Conservation (phyloP, 2,888 invertebrate genomes). For the Pseudolycoriella hygida region DNA sequence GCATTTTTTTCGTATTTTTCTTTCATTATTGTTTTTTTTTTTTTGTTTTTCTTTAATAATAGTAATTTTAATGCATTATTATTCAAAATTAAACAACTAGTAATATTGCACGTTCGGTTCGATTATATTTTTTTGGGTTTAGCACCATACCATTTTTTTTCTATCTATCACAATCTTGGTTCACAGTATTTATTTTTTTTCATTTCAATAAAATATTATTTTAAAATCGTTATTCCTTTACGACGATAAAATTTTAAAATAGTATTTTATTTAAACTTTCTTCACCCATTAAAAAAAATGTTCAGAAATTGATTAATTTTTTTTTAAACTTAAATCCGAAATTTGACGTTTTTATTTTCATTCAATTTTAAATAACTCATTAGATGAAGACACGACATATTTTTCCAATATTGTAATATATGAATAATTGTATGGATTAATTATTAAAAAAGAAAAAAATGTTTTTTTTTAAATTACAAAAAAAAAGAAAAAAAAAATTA, state of each 20-base stretch:
- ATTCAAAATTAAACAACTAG: constrained; percentile 24
- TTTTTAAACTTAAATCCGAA: too few relatives aligned
- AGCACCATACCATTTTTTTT: constrained; percentile 15
- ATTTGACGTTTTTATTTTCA: too few relatives aligned
- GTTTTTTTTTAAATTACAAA: background rate
- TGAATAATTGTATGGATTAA: background rate
- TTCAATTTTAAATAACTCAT: too few relatives aligned
- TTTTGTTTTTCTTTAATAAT: background rate
- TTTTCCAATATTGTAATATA: too few relatives aligned
- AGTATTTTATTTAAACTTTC: background rate
- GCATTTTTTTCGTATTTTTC: background rate
- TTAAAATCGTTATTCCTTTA: background rate
- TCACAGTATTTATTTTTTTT: constrained; percentile 6
- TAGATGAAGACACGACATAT: too few relatives aligned
- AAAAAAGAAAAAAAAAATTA: background rate
- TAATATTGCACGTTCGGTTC: constrained; percentile 31
- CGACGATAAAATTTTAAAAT: background rate
- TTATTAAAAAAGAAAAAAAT: background rate
- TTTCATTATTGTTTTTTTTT: constrained; percentile 1
- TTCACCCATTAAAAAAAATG: background rate
- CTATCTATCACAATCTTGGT: constrained; percentile 17
- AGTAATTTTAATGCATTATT: background rate
- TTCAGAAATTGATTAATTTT: too few relatives aligned
- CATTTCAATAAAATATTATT: constrained; percentile 9
- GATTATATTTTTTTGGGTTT: constrained; percentile 12